Percentiles rank a stretch among this genome's conserved stretches.
Conservation (phyloP, 30 jellyfish, hydroid and myxozoan genomes). For the Chironex yamaguchii region DNA sequence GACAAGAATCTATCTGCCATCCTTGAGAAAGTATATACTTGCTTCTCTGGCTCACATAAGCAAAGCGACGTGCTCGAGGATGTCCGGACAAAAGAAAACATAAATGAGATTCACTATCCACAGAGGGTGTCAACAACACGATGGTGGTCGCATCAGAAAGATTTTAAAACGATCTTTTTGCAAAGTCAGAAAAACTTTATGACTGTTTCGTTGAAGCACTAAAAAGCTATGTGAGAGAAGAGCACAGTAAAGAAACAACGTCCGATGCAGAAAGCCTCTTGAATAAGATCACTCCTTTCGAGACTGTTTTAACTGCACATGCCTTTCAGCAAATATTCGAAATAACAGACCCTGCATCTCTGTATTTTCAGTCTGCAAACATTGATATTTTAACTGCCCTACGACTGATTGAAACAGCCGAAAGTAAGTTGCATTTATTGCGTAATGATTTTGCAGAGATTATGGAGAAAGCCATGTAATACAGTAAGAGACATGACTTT, state of each 20-base stretch:
- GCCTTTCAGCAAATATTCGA: not conserved
- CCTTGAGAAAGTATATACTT: not conserved
- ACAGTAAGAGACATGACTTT: constrained; percentile 4
- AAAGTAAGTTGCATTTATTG: not conserved
- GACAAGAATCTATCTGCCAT: not conserved
- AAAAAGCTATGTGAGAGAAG: not conserved
- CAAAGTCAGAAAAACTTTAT: not conserved
- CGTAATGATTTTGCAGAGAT: not conserved
- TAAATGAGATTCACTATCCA: not conserved
- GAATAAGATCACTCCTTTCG: not conserved
- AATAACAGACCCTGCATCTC: constrained; percentile 3
- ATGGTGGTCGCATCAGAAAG: constrained; percentile 41
- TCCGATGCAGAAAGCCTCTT: constrained; percentile 32
- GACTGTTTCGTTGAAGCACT: constrained; percentile 1
- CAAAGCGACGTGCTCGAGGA: constrained; percentile 21
- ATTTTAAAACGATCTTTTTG: constrained; percentile 17
- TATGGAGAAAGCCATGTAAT: not conserved
- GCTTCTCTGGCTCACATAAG: not conserved
- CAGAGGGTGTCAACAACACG: constrained; percentile 30
- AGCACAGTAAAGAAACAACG: not conserved
- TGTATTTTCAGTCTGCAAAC: not conserved
- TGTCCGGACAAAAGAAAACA: not conserved
- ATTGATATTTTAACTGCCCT: constrained; percentile 17
- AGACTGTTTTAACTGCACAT: not conserved
- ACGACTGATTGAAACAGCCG: constrained; percentile 11